phyloP scores from a whole-genome alignment of 1,140 invertebrate genomes.

The Epicauta chinensis region DNA sequence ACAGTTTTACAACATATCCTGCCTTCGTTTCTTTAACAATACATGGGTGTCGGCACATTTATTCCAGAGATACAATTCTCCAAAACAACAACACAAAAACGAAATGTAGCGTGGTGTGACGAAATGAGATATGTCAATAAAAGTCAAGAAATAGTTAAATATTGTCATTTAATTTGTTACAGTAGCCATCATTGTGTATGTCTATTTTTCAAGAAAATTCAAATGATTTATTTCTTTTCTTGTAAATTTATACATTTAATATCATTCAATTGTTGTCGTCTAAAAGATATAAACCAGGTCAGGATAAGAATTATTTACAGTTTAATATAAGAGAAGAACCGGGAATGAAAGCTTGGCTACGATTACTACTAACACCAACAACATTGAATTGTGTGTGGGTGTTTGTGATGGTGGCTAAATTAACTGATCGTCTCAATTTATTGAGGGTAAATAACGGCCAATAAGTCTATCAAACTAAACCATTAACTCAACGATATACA shows the following conservation, averaged over 20 bases:
- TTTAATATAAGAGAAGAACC: background rate
- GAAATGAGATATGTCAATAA: slow-evolving; percentile 10
- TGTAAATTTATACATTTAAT: background rate
- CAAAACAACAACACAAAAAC: background rate
- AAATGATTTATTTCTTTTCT: background rate
- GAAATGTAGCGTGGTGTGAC: background rate
- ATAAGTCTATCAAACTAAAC: slow-evolving; percentile 27
- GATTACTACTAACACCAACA: background rate
- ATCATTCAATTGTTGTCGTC: slow-evolving; percentile 8
- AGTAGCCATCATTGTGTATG: slow-evolving; percentile 9
- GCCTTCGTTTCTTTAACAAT: background rate
- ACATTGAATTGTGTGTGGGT: slow-evolving; percentile 16
- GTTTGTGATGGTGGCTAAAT: too few species aligned
- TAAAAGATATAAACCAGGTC: slow-evolving; percentile 13
- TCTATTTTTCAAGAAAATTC: background rate
- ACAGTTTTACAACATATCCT: slow-evolving; percentile 17
- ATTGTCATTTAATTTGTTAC: slow-evolving; percentile 16
- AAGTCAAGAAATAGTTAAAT: slow-evolving; percentile 10
- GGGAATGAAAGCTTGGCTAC: background rate
- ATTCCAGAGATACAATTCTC: background rate
- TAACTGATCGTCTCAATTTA: slow-evolving; percentile 26
- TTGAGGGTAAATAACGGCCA: slow-evolving; percentile 26
- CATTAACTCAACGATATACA: slow-evolving; percentile 13
- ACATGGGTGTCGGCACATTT: slow-evolving; percentile 5
- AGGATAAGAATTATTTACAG: slow-evolving; percentile 22